Evolutionary conservation across 2,113 vertebrate genomes (phyloP).

Genomic region (Charadrius vociferus): DNA sequence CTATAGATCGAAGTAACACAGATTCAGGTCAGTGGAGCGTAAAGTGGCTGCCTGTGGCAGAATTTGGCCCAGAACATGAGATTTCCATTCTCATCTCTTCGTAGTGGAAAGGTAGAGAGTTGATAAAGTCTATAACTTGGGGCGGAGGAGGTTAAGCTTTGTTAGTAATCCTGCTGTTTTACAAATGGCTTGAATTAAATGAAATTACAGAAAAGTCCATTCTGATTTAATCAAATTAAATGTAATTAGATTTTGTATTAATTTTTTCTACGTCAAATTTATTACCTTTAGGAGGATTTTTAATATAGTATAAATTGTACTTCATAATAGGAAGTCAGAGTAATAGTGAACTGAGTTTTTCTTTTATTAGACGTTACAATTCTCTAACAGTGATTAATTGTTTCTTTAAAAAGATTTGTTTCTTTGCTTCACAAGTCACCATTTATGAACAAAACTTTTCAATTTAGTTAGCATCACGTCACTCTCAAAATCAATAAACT

Average conservation of each 20-base stretch:
- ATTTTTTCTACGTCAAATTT: constrained; percentile 38
- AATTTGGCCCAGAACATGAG: background rate
- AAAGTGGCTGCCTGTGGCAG: background rate
- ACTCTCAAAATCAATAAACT: constrained; percentile 18
- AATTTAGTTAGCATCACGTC: background rate
- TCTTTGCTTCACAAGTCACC: constrained; percentile 10
- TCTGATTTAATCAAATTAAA: constrained; percentile 53
- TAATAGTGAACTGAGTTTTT: constrained; percentile 32
- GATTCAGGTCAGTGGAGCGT: background rate
- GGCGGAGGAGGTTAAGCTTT: fast-evolving
- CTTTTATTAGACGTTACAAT: constrained; percentile 29
- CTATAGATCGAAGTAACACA: background rate
- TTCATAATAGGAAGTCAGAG: constrained; percentile 23
- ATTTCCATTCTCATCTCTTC: background rate
- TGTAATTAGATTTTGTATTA: constrained; percentile 46
- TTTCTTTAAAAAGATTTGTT: constrained; percentile 20
- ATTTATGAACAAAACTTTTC: background rate
- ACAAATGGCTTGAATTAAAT: constrained; percentile 30
- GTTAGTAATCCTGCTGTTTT: background rate
- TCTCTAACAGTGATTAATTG: constrained; percentile 11
- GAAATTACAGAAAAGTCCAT: constrained; percentile 5
- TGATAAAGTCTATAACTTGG: background rate
- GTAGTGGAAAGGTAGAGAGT: background rate
- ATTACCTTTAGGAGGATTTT: constrained; percentile 42
- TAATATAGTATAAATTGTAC: constrained; percentile 1